Conservation (phyloP, 2,888 invertebrate genomes). For the Drosophila incognita region DNA sequence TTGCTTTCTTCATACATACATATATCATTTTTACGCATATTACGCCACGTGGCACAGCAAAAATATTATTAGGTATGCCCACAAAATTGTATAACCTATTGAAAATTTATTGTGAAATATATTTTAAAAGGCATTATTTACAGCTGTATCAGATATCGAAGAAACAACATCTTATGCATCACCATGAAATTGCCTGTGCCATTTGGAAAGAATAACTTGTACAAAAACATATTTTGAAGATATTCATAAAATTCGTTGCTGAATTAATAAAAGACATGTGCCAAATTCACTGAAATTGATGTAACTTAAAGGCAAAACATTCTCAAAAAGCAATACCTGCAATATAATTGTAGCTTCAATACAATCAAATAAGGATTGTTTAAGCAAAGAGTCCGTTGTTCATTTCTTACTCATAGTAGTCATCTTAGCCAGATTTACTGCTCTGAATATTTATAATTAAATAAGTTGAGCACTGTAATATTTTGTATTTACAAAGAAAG, state of each 20-base stretch:
- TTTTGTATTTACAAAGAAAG: not conserved
- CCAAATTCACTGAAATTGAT: no score
- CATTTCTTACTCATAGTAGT: not conserved
- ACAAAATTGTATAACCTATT: not conserved
- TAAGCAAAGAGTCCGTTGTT: no score
- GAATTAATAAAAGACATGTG: no score
- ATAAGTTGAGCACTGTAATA: not conserved
- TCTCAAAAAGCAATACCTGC: no score
- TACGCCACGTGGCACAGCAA: constrained; percentile 25
- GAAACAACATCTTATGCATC: not conserved
- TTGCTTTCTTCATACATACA: not conserved
- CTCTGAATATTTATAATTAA: not conserved
- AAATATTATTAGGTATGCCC: not conserved
- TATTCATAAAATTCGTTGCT: no score
- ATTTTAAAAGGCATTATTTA: not conserved
- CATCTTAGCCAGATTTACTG: not conserved
- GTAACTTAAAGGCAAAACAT: no score
- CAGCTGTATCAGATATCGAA: not conserved
- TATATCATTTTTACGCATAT: constrained; percentile 36
- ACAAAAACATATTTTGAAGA: not conserved
- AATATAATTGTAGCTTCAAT: no score
- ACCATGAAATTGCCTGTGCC: not conserved
- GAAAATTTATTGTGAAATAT: not conserved
- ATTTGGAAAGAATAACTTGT: not conserved
- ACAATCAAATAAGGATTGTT: no score